Evolutionary conservation across 1,140 invertebrate genomes (phyloP).

Genomic region (Cherax quadricarinatus): DNA sequence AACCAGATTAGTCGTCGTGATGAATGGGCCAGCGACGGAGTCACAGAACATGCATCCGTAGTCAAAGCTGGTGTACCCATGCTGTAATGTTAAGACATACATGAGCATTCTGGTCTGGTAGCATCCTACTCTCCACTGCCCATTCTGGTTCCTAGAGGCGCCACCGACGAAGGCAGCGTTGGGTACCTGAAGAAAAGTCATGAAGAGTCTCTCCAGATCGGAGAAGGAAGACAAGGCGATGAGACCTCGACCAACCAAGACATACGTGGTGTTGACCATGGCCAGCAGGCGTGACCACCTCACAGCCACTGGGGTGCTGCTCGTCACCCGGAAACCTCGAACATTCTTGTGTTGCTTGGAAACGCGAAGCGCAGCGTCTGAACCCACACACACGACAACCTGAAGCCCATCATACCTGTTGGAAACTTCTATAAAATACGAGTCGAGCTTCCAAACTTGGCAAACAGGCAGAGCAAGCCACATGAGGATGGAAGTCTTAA

Average conservation of each 20-base stretch:
- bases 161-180: constrained; percentile 74
- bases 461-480: neutral
- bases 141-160: constrained; percentile 73
- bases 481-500: neutral
- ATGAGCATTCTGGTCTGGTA: constrained; percentile 74
- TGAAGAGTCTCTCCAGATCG: constrained; percentile 74
- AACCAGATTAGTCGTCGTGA: constrained; percentile 70
- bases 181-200: constrained; percentile 71
- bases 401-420: constrained; percentile 19
- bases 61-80: constrained; percentile 75
- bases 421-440: too few species aligned
- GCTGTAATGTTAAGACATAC: constrained; percentile 73
- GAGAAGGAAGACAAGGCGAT: constrained; percentile 73
- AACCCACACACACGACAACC: constrained; percentile 14
- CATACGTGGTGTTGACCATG: constrained; percentile 74
- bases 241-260: constrained; percentile 74
- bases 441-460: neutral
- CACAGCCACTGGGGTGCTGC: constrained; percentile 35
- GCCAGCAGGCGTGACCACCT: constrained; percentile 71
- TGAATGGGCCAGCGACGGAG: constrained; percentile 75
- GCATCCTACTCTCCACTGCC: constrained; percentile 75
- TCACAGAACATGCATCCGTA: constrained; percentile 76
- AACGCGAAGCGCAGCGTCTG: neutral
- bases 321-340: constrained; percentile 8
- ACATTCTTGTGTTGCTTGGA: neutral